Evolutionary conservation across 2,113 vertebrate species (phyloP).

Genomic region (Salvator merianae): DNA sequence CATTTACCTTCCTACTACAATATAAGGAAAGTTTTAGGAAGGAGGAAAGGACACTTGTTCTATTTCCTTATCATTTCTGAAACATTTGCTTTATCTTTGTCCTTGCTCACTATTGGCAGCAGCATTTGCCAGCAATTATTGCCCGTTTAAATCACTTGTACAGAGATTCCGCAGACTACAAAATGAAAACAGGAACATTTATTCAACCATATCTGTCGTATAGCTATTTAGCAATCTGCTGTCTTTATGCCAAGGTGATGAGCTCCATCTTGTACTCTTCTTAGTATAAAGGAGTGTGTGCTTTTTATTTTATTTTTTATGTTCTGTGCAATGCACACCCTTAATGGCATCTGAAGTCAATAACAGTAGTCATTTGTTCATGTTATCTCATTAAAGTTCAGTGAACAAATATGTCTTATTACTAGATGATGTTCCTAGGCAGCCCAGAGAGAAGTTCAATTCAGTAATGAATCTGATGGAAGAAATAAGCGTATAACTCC

Average conservation of each 20-base stretch:
- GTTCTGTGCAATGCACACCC: accelerated
- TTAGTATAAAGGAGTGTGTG: neutral
- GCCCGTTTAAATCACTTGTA: neutral
- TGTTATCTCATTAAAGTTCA: neutral
- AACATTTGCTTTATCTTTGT: neutral
- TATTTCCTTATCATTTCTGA: no score
- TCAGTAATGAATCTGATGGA: neutral
- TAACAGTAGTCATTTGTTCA: neutral
- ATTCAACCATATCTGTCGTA: neutral
- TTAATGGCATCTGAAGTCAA: neutral
- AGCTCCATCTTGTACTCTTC: neutral
- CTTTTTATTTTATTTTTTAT: neutral
- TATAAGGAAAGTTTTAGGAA: neutral
- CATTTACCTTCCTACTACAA: no score
- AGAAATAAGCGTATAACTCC: neutral
- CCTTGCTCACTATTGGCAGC: neutral
- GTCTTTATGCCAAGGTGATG: neutral
- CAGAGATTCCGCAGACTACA: neutral
- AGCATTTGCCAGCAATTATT: neutral
- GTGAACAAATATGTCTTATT: neutral
- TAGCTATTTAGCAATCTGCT: neutral
- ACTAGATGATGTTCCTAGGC: neutral
- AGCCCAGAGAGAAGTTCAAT: neutral
- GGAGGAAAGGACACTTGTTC: neutral
- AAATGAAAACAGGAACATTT: neutral